Base-by-base conservation (phyloP, 64 coral and sea anemone genomes). In the Pachyseris speciosa region DNA sequence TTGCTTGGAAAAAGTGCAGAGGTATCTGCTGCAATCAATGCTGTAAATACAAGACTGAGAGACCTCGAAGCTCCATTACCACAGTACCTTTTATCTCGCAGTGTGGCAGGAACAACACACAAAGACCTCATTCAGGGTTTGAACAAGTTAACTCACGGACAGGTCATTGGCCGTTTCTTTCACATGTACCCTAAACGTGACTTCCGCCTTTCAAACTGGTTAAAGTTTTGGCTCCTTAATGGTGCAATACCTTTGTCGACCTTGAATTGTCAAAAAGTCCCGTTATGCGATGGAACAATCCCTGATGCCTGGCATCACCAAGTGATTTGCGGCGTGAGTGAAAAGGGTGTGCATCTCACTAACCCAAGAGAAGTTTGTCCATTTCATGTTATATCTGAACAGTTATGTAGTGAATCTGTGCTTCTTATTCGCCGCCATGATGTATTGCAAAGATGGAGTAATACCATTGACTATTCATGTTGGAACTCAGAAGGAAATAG, bases 241-340 rank as follows among this genome's bases (percentile, higher is more conserved):
- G 89, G 89, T 80, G 89, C 72, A 13, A 74, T 96, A 53, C 94
- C 94, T 16, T 17, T 96, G 37, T 89, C 84, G 65, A 92, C 94
- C 9, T 17, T 96, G 5, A 96, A 96, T 38, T 73, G 90, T 32
- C 94, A 96, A 59, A 91, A 92, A 39, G 67, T 96, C 0, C 52
- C 27, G 9, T 68, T 67, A 8, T 37, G 50, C 5, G 67, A 92
- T 67, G 94, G 94, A 26, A 75, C 31, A 26, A 88, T 96, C 29
- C 94, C 94, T 33, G 94, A 96, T 78, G 94, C 94, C 2, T 96
- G 94, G 94, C 94, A 96, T 81, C 89, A 96, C 57, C 94, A 96
- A 31, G 91, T 96, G 67, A 88, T 96, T 88, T 96, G 75, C 60
- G 94, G 94, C 29, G 77, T 96, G 0, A 92, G 89, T 12, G 47